A percentile compares a stretch with the other conserved stretches of the same genome.
phyloP scores from a whole-genome alignment of 2,113 vertebrate genomes.

The Hyla sarda region DNA sequence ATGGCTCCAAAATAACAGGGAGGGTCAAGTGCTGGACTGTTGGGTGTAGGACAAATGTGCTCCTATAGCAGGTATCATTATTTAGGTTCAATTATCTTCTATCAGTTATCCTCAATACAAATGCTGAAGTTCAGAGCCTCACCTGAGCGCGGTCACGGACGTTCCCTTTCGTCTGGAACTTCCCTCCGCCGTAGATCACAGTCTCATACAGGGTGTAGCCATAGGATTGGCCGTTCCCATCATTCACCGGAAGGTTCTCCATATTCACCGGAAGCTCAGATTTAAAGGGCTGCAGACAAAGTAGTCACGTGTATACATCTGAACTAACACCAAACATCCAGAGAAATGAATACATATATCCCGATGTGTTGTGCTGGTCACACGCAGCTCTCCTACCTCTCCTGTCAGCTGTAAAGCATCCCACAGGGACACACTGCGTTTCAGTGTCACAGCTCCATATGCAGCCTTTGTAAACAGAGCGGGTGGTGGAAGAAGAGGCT shows the following conservation, averaged over 20 bases:
- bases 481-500: constrained; percentile 70
- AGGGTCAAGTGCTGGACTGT: too few species aligned
- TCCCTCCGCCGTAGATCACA: constrained; percentile 78
- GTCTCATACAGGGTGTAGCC: constrained; percentile 94
- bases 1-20: too few species aligned
- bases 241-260: constrained; percentile 88
- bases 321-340: too few species aligned
- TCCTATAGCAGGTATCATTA: too few species aligned
- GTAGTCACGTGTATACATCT: not conserved
- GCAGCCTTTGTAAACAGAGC: constrained; percentile 68
- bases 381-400: constrained; percentile 69
- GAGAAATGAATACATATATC: not conserved
- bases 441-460: constrained; percentile 68
- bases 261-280: constrained; percentile 84
- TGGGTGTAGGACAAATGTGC: too few species aligned
- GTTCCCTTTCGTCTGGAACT: constrained; percentile 76
- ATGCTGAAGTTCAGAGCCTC: constrained; percentile 22
- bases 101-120: too few species aligned
- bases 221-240: constrained; percentile 83
- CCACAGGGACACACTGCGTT: constrained; percentile 85
- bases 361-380: not conserved
- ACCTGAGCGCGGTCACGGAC: constrained; percentile 89
- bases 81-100: too few species aligned
- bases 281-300: constrained; percentile 76
- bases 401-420: constrained; percentile 75